These are phyloP conservation scores for Sisor rabdophorus DNA, from an alignment of 2,113 vertebrate species.

Conservation along the genomic window DNA sequence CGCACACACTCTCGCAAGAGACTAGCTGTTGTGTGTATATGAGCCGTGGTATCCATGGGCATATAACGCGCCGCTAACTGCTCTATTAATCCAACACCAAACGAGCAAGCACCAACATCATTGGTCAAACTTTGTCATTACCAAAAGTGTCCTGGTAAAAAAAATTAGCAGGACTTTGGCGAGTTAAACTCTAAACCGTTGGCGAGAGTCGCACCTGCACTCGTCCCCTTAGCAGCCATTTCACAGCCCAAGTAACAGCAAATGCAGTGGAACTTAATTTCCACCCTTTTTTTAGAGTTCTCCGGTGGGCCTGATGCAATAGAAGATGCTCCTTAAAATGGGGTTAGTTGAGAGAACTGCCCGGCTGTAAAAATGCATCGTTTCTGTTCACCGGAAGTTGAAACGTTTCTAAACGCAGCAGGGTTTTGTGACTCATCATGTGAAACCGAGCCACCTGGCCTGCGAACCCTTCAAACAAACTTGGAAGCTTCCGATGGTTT, in stretches of 20 bases:
- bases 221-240: neutral
- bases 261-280: conserved; percentile 17
- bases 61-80: conserved; percentile 55
- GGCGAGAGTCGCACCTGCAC: neutral
- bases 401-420: conserved; percentile 35
- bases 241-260: conserved; percentile 6
- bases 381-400: conserved; percentile 14
- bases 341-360: conserved; percentile 15
- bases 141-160: neutral
- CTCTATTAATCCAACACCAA: conserved; percentile 53
- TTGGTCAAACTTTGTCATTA: neutral
- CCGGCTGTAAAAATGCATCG: conserved; percentile 26
- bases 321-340: neutral
- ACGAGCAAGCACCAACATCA: conserved; percentile 1
- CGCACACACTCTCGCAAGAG: neutral
- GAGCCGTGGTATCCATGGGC: conserved; percentile 56
- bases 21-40: conserved; percentile 35
- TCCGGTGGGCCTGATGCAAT: neutral
- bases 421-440: conserved; percentile 6
- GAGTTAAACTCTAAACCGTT: neutral
- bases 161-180: neutral
- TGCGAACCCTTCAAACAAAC: neutral
- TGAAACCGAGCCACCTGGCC: neutral
- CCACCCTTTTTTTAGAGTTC: neutral
- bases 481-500: conserved; percentile 22